Conservation (phyloP, 2,888 invertebrate genomes). For the Diaphora mendica region DNA sequence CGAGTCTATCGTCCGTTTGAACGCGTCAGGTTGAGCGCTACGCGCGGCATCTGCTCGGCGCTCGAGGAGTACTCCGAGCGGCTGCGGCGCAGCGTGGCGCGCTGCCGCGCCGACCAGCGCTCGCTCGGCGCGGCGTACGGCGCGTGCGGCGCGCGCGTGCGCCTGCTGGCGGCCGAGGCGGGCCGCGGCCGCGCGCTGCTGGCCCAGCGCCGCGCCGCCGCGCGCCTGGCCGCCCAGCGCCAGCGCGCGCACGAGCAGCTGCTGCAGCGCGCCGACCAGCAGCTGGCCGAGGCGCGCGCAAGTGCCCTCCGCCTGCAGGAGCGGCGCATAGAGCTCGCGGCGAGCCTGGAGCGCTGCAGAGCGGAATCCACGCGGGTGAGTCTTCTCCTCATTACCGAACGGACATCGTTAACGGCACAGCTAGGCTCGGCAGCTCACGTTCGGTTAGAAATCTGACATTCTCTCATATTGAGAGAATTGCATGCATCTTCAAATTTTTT, state of each 20-base stretch:
- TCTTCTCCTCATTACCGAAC: background rate
- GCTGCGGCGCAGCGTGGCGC: conserved; percentile 64
- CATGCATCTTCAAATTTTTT: too few relatives aligned
- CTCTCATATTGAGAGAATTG: too few relatives aligned
- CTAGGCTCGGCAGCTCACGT: too few relatives aligned
- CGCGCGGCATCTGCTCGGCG: conserved; percentile 71
- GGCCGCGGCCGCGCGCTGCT: conserved; percentile 39
- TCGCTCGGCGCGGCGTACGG: conserved; percentile 64
- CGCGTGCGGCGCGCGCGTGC: conserved; percentile 38
- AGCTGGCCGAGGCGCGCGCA: conserved; percentile 39
- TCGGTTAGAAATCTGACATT: too few relatives aligned
- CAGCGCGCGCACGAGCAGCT: too few relatives aligned
- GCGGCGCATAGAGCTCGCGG: conserved; percentile 28
- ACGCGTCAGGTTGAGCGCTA: conserved; percentile 49
- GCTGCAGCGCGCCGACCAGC: conserved; percentile 48
- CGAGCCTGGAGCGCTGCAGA: conserved; percentile 48
- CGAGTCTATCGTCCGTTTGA: background rate
- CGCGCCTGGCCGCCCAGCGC: conserved; percentile 37
- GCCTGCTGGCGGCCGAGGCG: conserved; percentile 15
- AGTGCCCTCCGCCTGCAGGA: conserved; percentile 39
- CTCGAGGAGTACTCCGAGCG: conserved; percentile 66
- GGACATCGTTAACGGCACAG: too few relatives aligned
- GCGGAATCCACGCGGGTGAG: conserved; percentile 43
- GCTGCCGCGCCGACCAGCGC: conserved; percentile 65
- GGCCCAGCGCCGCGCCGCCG: conserved; percentile 44